Conservation (phyloP, 2,797 vertebrate species). For the Macropodus opercularis region DNA sequence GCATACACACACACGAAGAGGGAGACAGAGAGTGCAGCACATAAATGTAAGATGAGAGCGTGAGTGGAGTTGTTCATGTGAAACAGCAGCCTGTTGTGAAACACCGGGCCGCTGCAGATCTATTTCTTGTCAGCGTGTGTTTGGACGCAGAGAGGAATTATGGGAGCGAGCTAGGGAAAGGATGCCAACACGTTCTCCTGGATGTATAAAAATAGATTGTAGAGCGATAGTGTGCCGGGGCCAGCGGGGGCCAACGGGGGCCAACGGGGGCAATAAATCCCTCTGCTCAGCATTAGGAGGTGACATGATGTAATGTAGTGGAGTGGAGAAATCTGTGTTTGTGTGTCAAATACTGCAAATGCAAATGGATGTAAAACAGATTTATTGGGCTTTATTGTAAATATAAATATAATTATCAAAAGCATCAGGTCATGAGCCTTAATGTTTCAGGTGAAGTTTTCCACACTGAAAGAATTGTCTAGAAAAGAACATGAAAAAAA, state of each 20-base stretch:
- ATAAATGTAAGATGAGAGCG: conserved; percentile 50
- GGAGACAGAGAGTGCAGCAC: conserved; percentile 15
- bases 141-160: conserved; percentile 64
- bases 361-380: background rate
- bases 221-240: conserved; percentile 4
- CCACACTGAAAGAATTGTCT: background rate
- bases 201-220: conserved; percentile 52
- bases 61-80: conserved; percentile 53
- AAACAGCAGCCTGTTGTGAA: conserved; percentile 52
- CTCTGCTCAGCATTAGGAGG: conserved; percentile 9
- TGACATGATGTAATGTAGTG: conserved; percentile 9
- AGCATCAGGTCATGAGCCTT: no score
- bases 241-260: conserved; percentile 34
- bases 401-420: background rate
- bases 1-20: conserved; percentile 18
- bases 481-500: conserved; percentile 18
- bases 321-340: conserved; percentile 31
- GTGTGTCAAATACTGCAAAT: conserved; percentile 24
- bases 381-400: background rate
- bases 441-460: background rate
- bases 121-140: conserved; percentile 58
- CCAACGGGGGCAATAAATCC: conserved; percentile 28
- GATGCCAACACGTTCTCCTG: conserved; percentile 47
- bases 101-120: conserved; percentile 41
- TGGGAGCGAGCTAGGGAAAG: conserved; percentile 36